Conservation (phyloP, 2,888 invertebrate species). For the Petrophora chlorosata region DNA sequence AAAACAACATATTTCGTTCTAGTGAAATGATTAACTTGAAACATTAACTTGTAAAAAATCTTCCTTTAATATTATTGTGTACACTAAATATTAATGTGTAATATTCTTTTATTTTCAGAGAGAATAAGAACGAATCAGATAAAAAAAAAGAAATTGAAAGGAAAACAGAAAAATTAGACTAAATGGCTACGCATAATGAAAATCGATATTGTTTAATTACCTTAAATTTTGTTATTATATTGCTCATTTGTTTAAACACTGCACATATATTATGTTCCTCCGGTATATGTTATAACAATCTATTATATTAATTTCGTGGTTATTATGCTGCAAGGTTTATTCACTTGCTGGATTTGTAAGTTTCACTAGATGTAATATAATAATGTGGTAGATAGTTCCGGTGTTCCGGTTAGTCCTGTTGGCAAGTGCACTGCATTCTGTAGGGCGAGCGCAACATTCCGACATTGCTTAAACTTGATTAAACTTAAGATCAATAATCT, state of each 20-base stretch:
- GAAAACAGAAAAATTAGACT: neutral
- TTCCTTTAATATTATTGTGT: no score
- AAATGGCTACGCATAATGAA: constrained; percentile 14
- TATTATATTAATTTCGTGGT: constrained; percentile 5
- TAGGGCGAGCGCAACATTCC: no score
- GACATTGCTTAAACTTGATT: no score
- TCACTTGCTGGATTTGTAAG: constrained; percentile 3
- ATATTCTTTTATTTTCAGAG: constrained; percentile 3
- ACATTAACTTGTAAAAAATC: no score
- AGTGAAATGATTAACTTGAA: no score
- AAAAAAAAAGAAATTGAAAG: neutral
- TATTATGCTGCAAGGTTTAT: constrained; percentile 10
- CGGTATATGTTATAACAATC: constrained; percentile 11
- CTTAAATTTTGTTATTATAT: constrained; percentile 12
- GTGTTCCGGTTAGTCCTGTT: neutral
- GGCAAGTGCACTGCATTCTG: neutral
- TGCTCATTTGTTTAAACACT: constrained; percentile 20
- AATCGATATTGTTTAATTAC: constrained; percentile 7
- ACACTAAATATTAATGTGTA: neutral
- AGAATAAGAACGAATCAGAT: neutral
- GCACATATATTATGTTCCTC: constrained; percentile 13
- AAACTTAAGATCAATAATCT: no score
- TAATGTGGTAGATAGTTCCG: neutral
- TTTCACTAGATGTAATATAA: neutral
- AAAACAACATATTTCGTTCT: no score